Conservation (phyloP, 2,888 invertebrate genomes). For the Baronia brevicornis region DNA sequence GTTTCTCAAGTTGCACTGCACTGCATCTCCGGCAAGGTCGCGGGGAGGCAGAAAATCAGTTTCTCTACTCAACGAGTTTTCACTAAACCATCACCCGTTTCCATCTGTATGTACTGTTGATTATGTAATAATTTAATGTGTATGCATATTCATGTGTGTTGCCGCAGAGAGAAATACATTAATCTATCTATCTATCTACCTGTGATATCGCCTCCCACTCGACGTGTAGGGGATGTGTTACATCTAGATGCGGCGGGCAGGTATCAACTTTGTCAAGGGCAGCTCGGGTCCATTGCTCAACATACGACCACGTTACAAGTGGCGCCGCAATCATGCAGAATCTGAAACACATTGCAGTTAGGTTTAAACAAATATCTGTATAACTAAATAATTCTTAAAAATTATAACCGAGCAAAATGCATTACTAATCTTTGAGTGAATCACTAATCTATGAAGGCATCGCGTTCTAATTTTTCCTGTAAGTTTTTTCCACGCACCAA, state of each 20-base stretch:
- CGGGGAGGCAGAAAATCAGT: neutral
- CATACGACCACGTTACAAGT: conserved; percentile 86
- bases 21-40: no score
- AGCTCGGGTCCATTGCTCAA: conserved; percentile 87
- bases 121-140: no score
- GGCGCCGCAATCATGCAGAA: conserved; percentile 88
- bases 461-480: no score
- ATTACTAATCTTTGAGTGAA: no score
- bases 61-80: neutral
- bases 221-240: conserved; percentile 80
- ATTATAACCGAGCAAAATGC: neutral
- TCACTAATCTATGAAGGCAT: no score
- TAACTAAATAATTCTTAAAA: neutral
- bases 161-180: no score
- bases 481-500: no score
- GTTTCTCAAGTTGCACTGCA: no score
- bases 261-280: conserved; percentile 80
- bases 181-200: no score
- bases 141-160: no score
- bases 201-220: conserved; percentile 89
- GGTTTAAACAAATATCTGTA: neutral
- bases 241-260: conserved; percentile 50
- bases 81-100: neutral
- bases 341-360: conserved; percentile 43
- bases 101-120: no score